Evolutionary conservation across 2,797 vertebrate genomes (phyloP).

Genomic region (Enteromius thamalakanensis): DNA sequence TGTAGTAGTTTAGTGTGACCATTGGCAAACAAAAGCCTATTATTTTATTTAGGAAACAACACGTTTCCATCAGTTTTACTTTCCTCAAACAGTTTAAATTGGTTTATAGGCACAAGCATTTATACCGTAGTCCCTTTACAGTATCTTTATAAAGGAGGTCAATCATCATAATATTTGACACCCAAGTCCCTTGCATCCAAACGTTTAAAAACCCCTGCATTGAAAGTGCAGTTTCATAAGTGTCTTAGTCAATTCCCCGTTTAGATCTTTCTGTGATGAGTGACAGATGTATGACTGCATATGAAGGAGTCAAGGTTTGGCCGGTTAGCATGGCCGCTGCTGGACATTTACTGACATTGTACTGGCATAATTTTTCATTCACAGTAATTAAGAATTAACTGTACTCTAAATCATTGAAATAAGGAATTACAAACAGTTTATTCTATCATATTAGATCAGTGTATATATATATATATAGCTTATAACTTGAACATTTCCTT

Average conservation of each 20-base stretch:
- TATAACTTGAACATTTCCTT: not conserved
- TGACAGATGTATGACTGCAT: not conserved
- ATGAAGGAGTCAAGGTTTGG: not conserved
- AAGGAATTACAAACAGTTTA: not conserved
- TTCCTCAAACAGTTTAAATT: not conserved
- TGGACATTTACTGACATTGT: not conserved
- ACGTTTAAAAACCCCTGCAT: not conserved
- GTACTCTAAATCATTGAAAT: not conserved
- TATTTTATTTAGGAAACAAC: not conserved
- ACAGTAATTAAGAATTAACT: not conserved
- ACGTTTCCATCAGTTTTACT: not conserved
- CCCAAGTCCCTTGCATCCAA: not conserved
- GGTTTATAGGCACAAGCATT: not conserved
- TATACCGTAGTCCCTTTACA: not conserved
- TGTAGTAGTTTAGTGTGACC: not conserved
- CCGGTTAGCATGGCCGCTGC: not conserved
- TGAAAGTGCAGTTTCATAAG: not conserved
- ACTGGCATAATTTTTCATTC: not conserved
- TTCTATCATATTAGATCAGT: not conserved
- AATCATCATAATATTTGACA: not conserved
- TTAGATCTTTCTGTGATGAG: not conserved
- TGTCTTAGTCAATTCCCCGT: not conserved
- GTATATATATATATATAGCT: not conserved
- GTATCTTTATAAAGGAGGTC: not conserved
- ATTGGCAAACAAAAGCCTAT: not conserved